Conservation (phyloP, 1,140 invertebrate genomes). For the Zaprionus camerounensis region DNA sequence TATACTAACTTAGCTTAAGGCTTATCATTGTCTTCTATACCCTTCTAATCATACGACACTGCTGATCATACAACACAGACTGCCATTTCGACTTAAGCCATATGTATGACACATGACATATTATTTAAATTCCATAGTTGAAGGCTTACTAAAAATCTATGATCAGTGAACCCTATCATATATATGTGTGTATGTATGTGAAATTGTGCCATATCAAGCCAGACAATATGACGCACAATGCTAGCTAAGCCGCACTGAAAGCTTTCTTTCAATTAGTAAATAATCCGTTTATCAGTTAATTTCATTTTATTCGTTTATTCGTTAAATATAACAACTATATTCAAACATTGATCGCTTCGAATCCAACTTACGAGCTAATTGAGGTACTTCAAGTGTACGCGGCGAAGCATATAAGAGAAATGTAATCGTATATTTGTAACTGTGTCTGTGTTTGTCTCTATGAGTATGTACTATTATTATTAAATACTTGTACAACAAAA, state of each 20-base stretch:
- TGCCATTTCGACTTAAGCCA: too few relatives aligned
- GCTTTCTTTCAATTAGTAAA: neutral
- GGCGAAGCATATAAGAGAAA: constrained; percentile 51
- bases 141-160: too few relatives aligned
- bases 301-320: constrained; percentile 27
- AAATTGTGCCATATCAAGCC: neutral
- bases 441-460: constrained; percentile 12
- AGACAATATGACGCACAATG: neutral
- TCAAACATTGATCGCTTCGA: constrained; percentile 29
- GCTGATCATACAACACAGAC: too few relatives aligned
- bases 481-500: constrained; percentile 31
- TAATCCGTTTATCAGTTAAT: constrained; percentile 8
- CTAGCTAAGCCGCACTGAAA: neutral
- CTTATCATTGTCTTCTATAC: too few relatives aligned
- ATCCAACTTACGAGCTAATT: constrained; percentile 63
- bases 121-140: too few relatives aligned
- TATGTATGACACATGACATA: neutral
- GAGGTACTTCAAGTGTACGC: constrained; percentile 74
- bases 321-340: constrained; percentile 32
- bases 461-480: constrained; percentile 7
- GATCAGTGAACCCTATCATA: too few relatives aligned
- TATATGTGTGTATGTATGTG: neutral
- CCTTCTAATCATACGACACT: too few relatives aligned
- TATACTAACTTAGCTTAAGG: too few relatives aligned
- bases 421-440: constrained; percentile 31